A percentile compares a stretch with the other conserved stretches of the same genome.
These are phyloP conservation scores for Margarornis squamiger DNA, from an alignment of 2,797 vertebrate genomes.

Conservation along the genomic window DNA sequence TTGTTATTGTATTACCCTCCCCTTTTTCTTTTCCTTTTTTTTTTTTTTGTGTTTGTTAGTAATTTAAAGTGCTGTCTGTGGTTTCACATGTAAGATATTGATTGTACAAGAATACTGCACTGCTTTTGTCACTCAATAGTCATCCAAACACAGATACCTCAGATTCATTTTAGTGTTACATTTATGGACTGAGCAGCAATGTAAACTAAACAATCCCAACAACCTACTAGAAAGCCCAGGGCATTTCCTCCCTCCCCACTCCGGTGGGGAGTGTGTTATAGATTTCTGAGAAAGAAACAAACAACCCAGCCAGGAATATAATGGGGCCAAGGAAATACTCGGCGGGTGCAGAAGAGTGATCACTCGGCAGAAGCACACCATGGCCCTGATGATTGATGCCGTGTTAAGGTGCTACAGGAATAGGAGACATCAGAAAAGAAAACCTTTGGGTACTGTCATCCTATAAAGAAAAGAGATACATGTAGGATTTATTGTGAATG, in stretches of 20 bases:
- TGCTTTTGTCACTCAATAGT: constrained; percentile 1
- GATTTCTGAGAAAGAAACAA: constrained; percentile 45
- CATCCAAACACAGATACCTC: background rate
- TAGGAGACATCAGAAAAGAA: background rate
- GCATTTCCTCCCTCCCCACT: background rate
- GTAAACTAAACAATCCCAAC: background rate
- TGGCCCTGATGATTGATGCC: background rate
- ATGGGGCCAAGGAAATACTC: constrained; percentile 46
- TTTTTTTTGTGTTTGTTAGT: background rate
- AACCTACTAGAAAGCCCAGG: constrained; percentile 2
- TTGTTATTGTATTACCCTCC: background rate
- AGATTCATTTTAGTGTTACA: background rate
- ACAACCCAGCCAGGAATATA: background rate
- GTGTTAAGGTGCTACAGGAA: background rate
- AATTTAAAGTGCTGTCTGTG: constrained; percentile 6
- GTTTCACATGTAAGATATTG: constrained; percentile 28
- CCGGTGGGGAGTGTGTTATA: background rate
- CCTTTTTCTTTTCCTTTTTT: too few relatives aligned
- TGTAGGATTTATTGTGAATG: background rate
- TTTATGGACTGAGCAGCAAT: constrained; percentile 28
- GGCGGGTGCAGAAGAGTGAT: constrained; percentile 12
- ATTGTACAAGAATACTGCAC: background rate
- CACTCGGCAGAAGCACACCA: background rate
- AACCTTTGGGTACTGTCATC: background rate
- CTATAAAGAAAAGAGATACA: background rate